These are phyloP conservation scores for Muricea muricata DNA, from an alignment of 92 coral and sea anemone genomes.

Conservation along the genomic window DNA sequence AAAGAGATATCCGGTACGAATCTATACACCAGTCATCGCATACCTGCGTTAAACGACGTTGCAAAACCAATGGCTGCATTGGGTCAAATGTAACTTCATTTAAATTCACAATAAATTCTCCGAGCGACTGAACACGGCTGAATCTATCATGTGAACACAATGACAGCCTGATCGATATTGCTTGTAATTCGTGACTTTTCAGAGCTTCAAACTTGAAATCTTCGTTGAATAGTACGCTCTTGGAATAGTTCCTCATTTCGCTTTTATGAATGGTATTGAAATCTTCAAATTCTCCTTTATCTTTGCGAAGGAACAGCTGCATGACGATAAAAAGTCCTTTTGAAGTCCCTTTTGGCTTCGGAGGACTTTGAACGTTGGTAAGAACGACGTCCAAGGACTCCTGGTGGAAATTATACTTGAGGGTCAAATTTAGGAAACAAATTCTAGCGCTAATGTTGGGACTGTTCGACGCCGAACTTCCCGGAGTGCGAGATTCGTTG, in stretches of 20 bases:
- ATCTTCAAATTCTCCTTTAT: conserved; percentile 22
- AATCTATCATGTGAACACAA: conserved; percentile 39
- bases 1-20: not conserved
- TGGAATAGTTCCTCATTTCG: not conserved
- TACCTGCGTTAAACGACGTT: conserved; percentile 15
- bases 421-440: conserved; percentile 6
- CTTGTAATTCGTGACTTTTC: not conserved
- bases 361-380: not conserved
- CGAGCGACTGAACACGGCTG: conserved; percentile 32
- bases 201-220: conserved; percentile 2
- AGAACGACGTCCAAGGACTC: not conserved
- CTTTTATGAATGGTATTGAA: not conserved
- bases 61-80: not conserved
- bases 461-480: conserved; percentile 9
- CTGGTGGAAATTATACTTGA: conserved; percentile 19
- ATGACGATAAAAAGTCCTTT: conserved; percentile 22
- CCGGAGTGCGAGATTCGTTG: not conserved
- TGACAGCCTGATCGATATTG: conserved; percentile 18
- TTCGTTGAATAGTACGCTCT: conserved; percentile 27
- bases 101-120: conserved; percentile 38
- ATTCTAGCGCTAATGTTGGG: not conserved
- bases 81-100: conserved; percentile 17
- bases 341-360: not conserved
- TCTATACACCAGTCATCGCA: no score
- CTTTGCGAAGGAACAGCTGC: not conserved